Evolutionary conservation across 2,113 vertebrate genomes (phyloP).

Genomic region (Okapia johnstoni): DNA sequence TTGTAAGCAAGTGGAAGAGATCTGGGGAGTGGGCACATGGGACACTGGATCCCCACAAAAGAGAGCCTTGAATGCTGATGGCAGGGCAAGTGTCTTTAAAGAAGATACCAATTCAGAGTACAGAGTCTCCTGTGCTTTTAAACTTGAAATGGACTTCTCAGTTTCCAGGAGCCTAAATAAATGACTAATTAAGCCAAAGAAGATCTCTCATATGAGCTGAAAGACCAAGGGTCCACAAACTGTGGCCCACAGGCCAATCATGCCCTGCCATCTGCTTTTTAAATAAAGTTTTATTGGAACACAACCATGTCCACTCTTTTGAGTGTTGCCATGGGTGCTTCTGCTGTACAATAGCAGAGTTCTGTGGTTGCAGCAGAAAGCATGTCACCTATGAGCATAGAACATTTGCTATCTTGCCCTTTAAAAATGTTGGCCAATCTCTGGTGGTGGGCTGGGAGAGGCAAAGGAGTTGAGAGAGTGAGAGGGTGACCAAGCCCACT

Average conservation of each 20-base stretch:
- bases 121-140: neutral
- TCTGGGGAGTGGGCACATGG: neutral
- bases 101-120: neutral
- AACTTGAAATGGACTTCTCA: neutral
- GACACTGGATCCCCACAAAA: neutral
- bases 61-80: neutral
- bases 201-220: neutral
- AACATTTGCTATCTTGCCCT: neutral
- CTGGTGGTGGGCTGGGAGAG: neutral
- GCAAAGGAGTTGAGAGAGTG: neutral
- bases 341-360: rapidly evolving
- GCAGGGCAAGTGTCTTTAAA: neutral
- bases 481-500: neutral
- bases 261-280: neutral
- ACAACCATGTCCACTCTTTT: neutral
- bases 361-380: neutral
- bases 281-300: neutral
- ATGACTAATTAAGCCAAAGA: neutral
- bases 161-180: neutral
- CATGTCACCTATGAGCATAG: neutral
- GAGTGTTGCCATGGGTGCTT: neutral
- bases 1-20: neutral
- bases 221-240: neutral
- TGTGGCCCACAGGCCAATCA: neutral
- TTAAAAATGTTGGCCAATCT: neutral